Evolutionary conservation across 2,797 vertebrate genomes (phyloP).

Genomic region (Gobio occitaniae): DNA sequence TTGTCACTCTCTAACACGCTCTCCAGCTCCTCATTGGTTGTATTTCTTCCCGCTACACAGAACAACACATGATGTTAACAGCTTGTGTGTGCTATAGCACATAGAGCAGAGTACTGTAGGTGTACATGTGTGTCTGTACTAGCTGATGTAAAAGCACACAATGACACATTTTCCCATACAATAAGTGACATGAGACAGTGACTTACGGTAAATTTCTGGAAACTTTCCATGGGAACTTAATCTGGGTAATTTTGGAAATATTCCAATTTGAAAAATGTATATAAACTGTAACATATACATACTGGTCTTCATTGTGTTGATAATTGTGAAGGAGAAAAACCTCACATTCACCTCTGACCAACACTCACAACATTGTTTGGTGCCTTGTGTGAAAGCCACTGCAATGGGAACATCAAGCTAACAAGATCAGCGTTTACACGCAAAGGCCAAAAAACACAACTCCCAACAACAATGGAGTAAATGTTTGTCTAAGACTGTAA

Average conservation of each 20-base stretch:
- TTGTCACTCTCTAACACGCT: conserved; percentile 97
- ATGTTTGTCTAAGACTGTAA: neutral
- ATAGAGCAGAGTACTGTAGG: no score
- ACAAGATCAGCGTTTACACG: neutral
- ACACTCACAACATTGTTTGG: neutral
- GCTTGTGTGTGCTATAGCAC: neutral
- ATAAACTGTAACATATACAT: no score
- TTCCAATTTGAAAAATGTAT: no score
- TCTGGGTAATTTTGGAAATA: no score
- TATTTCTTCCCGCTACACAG: conserved; percentile 91
- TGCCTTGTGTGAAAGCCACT: neutral
- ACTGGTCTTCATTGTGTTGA: no score
- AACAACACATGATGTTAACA: conserved; percentile 35
- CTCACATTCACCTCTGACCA: neutral
- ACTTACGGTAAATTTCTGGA: no score
- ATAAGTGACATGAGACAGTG: no score
- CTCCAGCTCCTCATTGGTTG: conserved; percentile 94
- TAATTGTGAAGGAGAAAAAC: neutral
- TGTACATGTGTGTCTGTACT: neutral
- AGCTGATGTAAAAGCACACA: neutral
- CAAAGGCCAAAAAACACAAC: neutral
- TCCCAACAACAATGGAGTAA: neutral
- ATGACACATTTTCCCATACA: neutral
- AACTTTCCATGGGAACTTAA: no score
- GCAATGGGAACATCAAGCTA: neutral